phyloP scores from a whole-genome alignment of 2,113 vertebrate species.

The Caracal caracal region DNA sequence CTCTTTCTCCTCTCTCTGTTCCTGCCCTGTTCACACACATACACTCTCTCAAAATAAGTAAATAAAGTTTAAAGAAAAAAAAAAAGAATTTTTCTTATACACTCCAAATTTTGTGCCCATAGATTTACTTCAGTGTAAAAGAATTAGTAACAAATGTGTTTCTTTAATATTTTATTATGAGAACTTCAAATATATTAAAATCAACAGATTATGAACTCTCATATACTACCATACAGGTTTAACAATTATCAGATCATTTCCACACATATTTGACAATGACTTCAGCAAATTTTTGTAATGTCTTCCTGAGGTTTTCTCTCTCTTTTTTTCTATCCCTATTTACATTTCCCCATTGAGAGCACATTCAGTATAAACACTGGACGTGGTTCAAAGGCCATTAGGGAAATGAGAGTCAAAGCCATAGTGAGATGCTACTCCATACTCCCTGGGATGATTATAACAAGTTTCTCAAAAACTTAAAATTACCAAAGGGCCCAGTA shows the following conservation, averaged over 20 bases:
- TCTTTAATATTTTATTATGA: neutral
- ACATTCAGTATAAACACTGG: neutral
- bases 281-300: neutral
- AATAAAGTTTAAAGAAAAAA: no score
- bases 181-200: neutral
- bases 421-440: neutral
- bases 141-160: neutral
- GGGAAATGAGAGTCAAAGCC: neutral
- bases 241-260: neutral
- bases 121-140: neutral
- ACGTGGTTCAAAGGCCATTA: neutral
- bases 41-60: no score
- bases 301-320: neutral
- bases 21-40: no score
- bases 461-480: neutral
- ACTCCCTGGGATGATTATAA: neutral
- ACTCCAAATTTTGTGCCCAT: neutral
- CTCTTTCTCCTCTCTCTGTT: no score
- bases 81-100: neutral
- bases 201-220: neutral
- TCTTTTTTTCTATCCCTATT: neutral
- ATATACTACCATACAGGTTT: neutral
- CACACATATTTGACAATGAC: neutral
- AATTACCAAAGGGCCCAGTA: neutral
- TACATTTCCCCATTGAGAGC: neutral